Evolutionary conservation across 2,113 vertebrate genomes (phyloP), one percentile per base, ranked within the genome.

Genomic region (Chrysochloris asiatica): DNA sequence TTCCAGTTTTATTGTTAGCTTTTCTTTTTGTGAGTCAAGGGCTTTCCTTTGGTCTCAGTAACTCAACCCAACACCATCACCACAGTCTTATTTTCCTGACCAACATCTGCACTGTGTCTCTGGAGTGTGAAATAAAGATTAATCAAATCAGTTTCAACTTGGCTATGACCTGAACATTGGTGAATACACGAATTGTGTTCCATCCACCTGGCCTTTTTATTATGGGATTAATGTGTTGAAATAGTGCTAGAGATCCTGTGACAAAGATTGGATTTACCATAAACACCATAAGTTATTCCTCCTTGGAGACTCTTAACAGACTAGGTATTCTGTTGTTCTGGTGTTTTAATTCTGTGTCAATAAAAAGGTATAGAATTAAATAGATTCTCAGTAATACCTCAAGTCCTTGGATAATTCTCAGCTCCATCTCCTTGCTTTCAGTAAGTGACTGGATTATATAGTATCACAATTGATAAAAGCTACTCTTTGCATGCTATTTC

Each of bases 341-440:
- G 69, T 69, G 84, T 77, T 86, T 92, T 82, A 94, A 89, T 89
- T 73, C 77, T 38, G 28, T 65, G 91, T 83, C 91, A 92, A 81
- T 85, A 93, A 93, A 94, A 83, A 86, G 72, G 79, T 8, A 90
- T 92, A 93, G 89, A 71, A 78, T 95, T 94, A 92, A 96, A 93
- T 73, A 43, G 90, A 56, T 86, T 77, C 78, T 95, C 61, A 91
- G 33, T 56, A 69, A 81, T 72, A 56, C 67, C 65, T 82, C 61
- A 47, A 86, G 61, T 22, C n/a, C 33, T 69, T n/a, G 24, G 16
- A 54, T 76, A 10, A 47, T 81, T 85, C 21, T 85, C 14, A 83
- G 43, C 12, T 47, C 50, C 47, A 88, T 8, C 14, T 85, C 48
- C 52, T 7, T 14, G 43, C 56, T 91, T 61, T n/a, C 63, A 78